Conservation (phyloP, 2,113 vertebrate species). For the Hassar affinis region DNA sequence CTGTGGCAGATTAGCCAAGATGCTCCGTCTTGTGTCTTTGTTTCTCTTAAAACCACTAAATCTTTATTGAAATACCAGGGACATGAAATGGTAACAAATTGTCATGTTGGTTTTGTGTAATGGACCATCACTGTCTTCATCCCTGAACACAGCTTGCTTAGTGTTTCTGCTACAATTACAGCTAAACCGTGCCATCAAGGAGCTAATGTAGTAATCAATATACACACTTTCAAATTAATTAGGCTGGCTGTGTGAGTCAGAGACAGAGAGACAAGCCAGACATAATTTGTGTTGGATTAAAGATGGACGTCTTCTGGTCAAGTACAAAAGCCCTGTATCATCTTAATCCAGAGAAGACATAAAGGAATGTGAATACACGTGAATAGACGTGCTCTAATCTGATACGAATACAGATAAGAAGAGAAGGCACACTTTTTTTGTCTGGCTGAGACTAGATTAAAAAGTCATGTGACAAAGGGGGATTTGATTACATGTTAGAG, state of each 20-base stretch:
- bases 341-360: background rate
- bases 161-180: conserved; percentile 22
- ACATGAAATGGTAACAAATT: background rate
- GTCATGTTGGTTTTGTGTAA: conserved; percentile 14
- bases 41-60: background rate
- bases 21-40: no score
- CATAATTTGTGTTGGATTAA: background rate
- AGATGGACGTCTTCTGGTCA: conserved; percentile 15
- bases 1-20: no score
- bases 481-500: no score
- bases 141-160: conserved; percentile 8
- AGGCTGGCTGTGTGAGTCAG: conserved; percentile 20
- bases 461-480: no score
- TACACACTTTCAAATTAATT: conserved; percentile 27
- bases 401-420: background rate
- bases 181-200: conserved; percentile 1
- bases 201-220: conserved; percentile 36
- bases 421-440: background rate
- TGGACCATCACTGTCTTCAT: background rate
- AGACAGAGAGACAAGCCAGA: background rate
- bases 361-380: background rate
- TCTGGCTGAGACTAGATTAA: background rate
- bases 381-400: background rate
- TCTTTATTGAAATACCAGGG: background rate
- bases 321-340: background rate